A percentile compares a stretch with the other conserved stretches of the same genome.
Evolutionary conservation across 2,888 invertebrate species (phyloP).

Genomic region (Toxonevra muliebris): DNA sequence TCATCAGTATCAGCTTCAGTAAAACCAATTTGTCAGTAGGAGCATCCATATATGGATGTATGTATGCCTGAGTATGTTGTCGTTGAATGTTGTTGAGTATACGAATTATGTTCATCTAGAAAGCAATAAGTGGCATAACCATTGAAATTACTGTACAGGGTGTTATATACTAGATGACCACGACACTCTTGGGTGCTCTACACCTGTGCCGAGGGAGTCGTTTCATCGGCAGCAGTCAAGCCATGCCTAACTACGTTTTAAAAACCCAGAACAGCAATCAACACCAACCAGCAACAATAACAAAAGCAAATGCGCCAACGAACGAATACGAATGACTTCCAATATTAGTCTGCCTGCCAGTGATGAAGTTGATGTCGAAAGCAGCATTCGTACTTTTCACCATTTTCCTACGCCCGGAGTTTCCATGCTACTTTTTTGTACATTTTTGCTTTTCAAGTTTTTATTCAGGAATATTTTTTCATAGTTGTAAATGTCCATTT

Average conservation of each 20-base stretch:
- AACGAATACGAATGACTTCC: slow-evolving; percentile 23
- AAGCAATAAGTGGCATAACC: slow-evolving; percentile 39
- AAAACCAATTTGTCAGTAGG: no score
- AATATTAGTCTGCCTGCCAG: slow-evolving; percentile 1
- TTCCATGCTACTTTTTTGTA: neutral
- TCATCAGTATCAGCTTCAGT: no score
- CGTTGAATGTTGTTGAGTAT: neutral
- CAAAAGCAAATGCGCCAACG: slow-evolving; percentile 26
- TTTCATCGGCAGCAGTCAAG: slow-evolving; percentile 46
- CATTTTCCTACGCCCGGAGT: neutral
- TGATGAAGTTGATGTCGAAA: neutral
- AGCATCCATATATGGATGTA: neutral
- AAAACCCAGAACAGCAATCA: slow-evolving; percentile 66
- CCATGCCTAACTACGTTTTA: slow-evolving; percentile 63
- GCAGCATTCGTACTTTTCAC: slow-evolving; percentile 6
- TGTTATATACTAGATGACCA: slow-evolving; percentile 65
- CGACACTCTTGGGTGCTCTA: slow-evolving; percentile 66
- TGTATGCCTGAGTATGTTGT: neutral
- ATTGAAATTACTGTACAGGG: slow-evolving; percentile 65
- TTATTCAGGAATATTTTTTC: neutral
- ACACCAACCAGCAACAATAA: slow-evolving; percentile 49
- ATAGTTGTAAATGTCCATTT: neutral
- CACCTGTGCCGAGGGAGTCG: slow-evolving; percentile 66
- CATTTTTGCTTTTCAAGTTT: neutral
- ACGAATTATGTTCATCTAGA: neutral